Evolutionary conservation across 1,140 invertebrate species (phyloP).

Genomic region (Drosophila sproati): DNA sequence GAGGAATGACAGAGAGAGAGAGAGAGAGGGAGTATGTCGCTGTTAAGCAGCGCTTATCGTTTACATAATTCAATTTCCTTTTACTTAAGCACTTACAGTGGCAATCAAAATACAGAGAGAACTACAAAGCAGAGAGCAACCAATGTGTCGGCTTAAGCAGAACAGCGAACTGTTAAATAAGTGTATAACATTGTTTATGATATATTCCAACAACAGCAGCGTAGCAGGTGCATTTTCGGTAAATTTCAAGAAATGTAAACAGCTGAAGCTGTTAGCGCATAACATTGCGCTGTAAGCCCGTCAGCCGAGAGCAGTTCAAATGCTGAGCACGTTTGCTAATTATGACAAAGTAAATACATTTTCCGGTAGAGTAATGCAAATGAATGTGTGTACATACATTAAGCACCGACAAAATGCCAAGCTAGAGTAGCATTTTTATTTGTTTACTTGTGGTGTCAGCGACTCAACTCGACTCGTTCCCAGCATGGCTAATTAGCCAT

Average conservation of each 20-base stretch:
- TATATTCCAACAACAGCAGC: slow-evolving; percentile 48
- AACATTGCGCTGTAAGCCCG: slow-evolving; percentile 8
- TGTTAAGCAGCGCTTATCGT: slow-evolving; percentile 56
- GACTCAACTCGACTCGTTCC: slow-evolving; percentile 8
- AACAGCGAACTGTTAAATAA: slow-evolving; percentile 27
- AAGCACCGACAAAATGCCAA: slow-evolving; percentile 47
- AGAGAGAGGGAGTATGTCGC: neutral
- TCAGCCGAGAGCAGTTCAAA: slow-evolving; percentile 55
- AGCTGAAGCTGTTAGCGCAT: slow-evolving; percentile 15
- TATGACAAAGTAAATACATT: slow-evolving; percentile 79
- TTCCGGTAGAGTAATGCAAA: slow-evolving; percentile 72
- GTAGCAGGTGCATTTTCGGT: slow-evolving; percentile 50
- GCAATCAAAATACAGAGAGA: slow-evolving; percentile 48
- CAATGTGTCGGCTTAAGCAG: slow-evolving; percentile 21
- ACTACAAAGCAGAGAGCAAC: slow-evolving; percentile 4
- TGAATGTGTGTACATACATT: slow-evolving; percentile 59
- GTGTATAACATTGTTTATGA: slow-evolving; percentile 14
- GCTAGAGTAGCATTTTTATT: slow-evolving; percentile 39
- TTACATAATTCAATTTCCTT: slow-evolving; percentile 64
- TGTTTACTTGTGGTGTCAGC: slow-evolving; percentile 14
- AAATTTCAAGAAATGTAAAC: slow-evolving; percentile 34
- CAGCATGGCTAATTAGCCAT: slow-evolving; percentile 13
- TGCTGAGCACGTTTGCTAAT: slow-evolving; percentile 77
- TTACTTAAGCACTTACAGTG: slow-evolving; percentile 49
- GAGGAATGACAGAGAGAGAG: slow-evolving; percentile 21